phyloP scores from a whole-genome alignment of 2,797 vertebrate species.

The Alfaro cultratus region DNA sequence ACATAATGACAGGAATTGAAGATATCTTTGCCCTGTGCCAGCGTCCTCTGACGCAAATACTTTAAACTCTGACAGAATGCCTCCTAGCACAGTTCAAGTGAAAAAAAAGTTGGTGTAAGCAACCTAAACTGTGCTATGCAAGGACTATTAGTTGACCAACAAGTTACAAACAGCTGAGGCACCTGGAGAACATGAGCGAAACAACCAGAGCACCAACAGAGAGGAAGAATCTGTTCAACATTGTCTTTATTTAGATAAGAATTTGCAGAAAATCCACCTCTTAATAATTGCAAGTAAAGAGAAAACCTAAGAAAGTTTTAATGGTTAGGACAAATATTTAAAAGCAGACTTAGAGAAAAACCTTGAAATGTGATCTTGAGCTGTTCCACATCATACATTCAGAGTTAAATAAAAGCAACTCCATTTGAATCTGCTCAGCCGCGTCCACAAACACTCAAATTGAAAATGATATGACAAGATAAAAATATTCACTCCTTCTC shows the following conservation, averaged over 20 bases:
- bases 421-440: background rate
- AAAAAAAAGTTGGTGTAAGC: conserved; percentile 37
- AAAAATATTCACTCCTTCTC: background rate
- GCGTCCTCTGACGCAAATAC: conserved; percentile 48
- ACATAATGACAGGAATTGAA: conserved; percentile 34
- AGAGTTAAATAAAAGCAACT: background rate
- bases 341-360: background rate
- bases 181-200: conserved; percentile 21
- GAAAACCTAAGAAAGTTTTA: background rate
- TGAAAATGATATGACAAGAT: background rate
- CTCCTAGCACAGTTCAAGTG: conserved; percentile 34
- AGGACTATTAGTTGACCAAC: conserved; percentile 28
- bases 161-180: conserved; percentile 53
- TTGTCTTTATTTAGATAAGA: background rate
- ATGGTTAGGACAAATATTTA: background rate
- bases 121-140: conserved; percentile 32
- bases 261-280: background rate
- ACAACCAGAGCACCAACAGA: background rate
- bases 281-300: conserved; percentile 15
- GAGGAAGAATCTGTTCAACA: background rate
- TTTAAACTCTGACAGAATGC: conserved; percentile 36
- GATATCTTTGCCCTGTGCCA: conserved; percentile 34
- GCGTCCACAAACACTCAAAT: background rate
- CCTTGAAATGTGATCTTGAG: background rate
- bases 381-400: background rate